Evolutionary conservation across 2,888 invertebrate species (phyloP), one percentile per base, ranked within the genome.

Genomic region (Deilephila elpenor): DNA sequence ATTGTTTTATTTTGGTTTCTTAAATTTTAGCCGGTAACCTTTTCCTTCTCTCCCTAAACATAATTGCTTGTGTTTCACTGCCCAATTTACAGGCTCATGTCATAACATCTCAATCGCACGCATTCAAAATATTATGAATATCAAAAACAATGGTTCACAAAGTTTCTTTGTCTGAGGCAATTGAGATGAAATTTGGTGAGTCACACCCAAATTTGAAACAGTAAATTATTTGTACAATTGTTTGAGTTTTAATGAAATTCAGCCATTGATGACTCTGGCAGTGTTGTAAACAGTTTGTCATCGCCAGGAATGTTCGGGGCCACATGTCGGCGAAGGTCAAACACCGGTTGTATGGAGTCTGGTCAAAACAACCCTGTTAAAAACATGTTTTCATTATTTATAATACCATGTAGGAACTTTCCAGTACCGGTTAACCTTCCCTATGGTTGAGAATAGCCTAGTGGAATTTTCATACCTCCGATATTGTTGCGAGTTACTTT

Each of bases 111-210:
- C 25, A 25, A 44, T 14, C 11, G 14, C 20, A 29, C 4, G 17
- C n/a, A 62, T 62, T 29, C 34, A 44, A 25, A 51, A 67, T 51
- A 44, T 67, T 67, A 67, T 51, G 17, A 67, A 62, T 7, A 62
- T n/a, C 62, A 34, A 62, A 62, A 62, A 67, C 51, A 67, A 51
- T 56, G 14, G 56, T n/a, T 56, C 14, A 56, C 56, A 56, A 20
- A 44, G 67, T 17, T 67, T 51, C 51, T 67, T 67, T 67, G 67
- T 67, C 20, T 67, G 25, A 17, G 44, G 44, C 25, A 67, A 67
- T 20, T 25, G 25, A 67, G 67, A 67, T 67, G 51, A 25, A 67
- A 44, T 60, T 56, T 14, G 8, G 20, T n/a, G 17, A 44, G 67
- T 25, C 17, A 44, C 51, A 67, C 67, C 1, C 25, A 56, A 67